These are phyloP conservation scores for Cephus spinipes DNA, from an alignment of 2,888 invertebrate genomes.

Conservation along the genomic window DNA sequence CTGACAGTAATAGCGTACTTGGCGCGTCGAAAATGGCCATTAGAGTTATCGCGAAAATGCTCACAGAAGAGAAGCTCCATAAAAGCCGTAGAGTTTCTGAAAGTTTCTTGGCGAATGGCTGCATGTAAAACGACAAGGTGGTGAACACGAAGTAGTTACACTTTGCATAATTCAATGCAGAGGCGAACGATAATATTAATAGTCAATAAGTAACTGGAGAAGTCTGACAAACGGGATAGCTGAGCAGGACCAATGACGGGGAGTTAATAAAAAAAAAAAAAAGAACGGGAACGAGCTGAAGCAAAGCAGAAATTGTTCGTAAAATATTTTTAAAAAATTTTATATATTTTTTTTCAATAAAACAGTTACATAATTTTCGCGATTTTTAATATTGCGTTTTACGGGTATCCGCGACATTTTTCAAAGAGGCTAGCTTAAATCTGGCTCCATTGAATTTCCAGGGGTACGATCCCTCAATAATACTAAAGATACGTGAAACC, in stretches of 20 bases:
- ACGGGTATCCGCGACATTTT: not conserved
- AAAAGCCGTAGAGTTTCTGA: not conserved
- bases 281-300: not conserved
- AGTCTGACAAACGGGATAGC: not conserved
- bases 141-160: not conserved
- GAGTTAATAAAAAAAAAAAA: not conserved
- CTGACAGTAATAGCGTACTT: slow-evolving; percentile 50
- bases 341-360: too few relatives aligned
- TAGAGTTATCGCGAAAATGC: slow-evolving; percentile 51
- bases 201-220: not conserved
- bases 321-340: not conserved
- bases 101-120: not conserved
- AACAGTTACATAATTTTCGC: not conserved
- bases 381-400: not conserved
- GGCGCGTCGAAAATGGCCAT: slow-evolving; percentile 49
- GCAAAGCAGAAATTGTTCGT: not conserved
- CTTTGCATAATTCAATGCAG: not conserved
- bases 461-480: not conserved
- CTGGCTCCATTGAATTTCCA: not conserved
- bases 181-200: not conserved
- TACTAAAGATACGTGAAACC: not conserved
- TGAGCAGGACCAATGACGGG: not conserved
- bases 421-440: not conserved
- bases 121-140: not conserved
- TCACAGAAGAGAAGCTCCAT: slow-evolving; percentile 33